phyloP scores from a whole-genome alignment of 2,797 vertebrate genomes.

The Caiman crocodilus region DNA sequence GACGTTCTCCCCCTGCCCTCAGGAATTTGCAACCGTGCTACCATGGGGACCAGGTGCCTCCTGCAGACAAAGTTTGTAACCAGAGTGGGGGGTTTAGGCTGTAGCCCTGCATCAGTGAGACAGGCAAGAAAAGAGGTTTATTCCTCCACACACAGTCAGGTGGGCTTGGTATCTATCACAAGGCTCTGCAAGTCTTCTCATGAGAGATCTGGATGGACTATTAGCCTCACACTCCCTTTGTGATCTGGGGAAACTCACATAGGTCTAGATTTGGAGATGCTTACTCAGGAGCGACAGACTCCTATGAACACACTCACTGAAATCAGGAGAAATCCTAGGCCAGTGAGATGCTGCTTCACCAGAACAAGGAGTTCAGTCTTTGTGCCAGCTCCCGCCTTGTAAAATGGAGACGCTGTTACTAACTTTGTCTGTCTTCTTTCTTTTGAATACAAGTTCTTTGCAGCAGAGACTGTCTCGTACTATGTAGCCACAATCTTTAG shows the following conservation, averaged over 20 bases:
- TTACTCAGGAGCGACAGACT: neutral
- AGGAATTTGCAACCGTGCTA: too few species aligned
- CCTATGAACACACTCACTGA: neutral
- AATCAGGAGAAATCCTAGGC: neutral
- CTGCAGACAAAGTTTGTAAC: too few species aligned
- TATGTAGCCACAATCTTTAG: neutral
- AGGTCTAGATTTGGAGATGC: neutral
- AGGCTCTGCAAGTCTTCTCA: neutral
- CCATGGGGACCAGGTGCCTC: too few species aligned
- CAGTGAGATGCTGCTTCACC: neutral
- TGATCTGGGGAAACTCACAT: neutral
- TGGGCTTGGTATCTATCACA: too few species aligned
- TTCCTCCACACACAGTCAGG: too few species aligned
- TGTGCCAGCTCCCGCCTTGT: neutral
- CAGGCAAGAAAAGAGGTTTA: too few species aligned
- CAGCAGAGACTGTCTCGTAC: neutral
- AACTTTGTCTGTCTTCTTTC: neutral
- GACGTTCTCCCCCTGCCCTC: too few species aligned
- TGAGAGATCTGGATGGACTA: neutral
- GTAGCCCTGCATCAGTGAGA: too few species aligned
- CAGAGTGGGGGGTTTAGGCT: too few species aligned
- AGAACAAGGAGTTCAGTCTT: neutral
- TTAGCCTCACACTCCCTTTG: neutral
- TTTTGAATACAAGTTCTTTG: fast-evolving
- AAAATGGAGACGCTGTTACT: neutral